Evolutionary conservation across 2,113 vertebrate species (phyloP), one percentile per base, ranked within the genome.

Genomic region (Eptatretus burgeri): DNA sequence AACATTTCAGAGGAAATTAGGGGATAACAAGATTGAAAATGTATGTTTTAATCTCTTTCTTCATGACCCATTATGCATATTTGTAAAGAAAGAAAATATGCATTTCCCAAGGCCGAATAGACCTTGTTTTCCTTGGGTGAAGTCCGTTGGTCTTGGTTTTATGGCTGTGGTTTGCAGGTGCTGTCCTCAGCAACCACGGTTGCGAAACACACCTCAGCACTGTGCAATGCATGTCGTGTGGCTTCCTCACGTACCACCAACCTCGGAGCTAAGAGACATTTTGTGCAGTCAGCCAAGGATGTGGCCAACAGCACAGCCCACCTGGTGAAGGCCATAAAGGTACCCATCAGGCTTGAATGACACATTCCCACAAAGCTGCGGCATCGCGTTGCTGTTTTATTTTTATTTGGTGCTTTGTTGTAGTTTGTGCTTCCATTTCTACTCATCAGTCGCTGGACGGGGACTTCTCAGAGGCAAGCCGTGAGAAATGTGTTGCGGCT

Each of bases 281-380:
- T 98, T 2, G 91, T 98, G 67, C 89, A 98, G 66, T 95, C 87
- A 0, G 91, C 89, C 71, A 98, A 98, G 69, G 91, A 98, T 63
- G 91, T 98, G 76, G 89, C 91, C 67, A 98, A 95, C 75, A 98
- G 84, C 73, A 98, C 91, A 0, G 87, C 89, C 67, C 94, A 95
- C 71, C 77, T 98, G 14, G 89, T 98, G 72, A 98, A 98, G 74
- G 93, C 89, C 69, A 98, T 98, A 64, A 98, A 94, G 82, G 91
- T 95, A 64, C 5, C 1, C 49, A 16, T 2, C 27, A 41, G 27
- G 27, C 27, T 41, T 41, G 27, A 41, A 41, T 41, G 27, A 41
- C 27, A 41, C 27, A 41, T 41, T 41, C 2, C 27, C 27, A 41
- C 27, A 41, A 41, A 41, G 27, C 27, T 41, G 27, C 27, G 2